Evolutionary conservation across 2,888 invertebrate species (phyloP), one percentile per base, ranked within the genome.

Genomic region (Tetrapedia diversipes): DNA sequence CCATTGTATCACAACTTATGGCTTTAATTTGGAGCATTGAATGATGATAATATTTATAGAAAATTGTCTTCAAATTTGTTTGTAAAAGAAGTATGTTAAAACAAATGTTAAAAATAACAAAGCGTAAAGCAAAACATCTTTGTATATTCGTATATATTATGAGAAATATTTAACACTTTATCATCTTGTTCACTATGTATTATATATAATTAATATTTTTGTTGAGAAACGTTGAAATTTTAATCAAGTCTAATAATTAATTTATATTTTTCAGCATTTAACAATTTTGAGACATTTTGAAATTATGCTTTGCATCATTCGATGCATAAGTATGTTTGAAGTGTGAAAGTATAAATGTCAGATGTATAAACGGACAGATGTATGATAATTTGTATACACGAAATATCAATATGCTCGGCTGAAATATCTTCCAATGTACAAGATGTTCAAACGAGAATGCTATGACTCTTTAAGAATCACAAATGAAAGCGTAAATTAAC

Each of bases 401-500:
- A 81, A 73, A 47, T 80, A 80, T 82, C 84, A 85, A 86, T 85
- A 85, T 86, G 86, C 85, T 85, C 85, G 77, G 73, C 70, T 75
- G 76, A 81, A 81, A 78, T 65, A 79, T 66, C 73, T 83, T 85
- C 86, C 85, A 78, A 85, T 85, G 85, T 86, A 86, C 85, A 85
- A 77, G 85, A 81, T 83, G 81, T 85, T 82, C 66, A 75, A 84
- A 77, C n/a, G 57, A 70, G 75, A 81, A 79, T 72, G 64, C 69
- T 75, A 51, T 82, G 78, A 73, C 59, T 74, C 53, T 80, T 80
- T 77, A 60, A 64, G 74, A 79, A 67, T 77, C 77, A 37, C 54
- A 54, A 77, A 72, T 24, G 45, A 53, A 59, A 75, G 59, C 24
- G 74, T 39, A 56, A 78, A 79, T 72, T 72, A 79, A 80, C 53